Percentiles rank a stretch among this genome's conserved stretches.
These are phyloP conservation scores for Furnarius figulus DNA, from an alignment of 2,113 vertebrate species.

Conservation along the genomic window DNA sequence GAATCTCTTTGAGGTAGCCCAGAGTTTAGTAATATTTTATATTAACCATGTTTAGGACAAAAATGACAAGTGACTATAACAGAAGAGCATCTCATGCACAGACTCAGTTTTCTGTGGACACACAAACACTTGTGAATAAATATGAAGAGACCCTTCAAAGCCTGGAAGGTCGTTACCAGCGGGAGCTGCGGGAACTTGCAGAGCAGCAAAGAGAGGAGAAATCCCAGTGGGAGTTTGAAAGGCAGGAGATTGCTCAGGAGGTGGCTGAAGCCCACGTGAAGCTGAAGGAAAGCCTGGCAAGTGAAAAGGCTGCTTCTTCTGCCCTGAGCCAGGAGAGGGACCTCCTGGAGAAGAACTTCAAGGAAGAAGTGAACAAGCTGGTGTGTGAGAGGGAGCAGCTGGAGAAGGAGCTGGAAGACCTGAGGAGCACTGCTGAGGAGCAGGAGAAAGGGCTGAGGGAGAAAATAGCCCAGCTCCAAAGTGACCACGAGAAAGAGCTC, in stretches of 20 bases:
- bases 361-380: constrained; percentile 71
- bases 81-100: constrained; percentile 83
- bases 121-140: constrained; percentile 73
- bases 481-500: constrained; percentile 66
- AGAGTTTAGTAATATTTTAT: constrained; percentile 73
- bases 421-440: constrained; percentile 57
- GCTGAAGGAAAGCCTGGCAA: constrained; percentile 67
- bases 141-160: constrained; percentile 74
- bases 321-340: constrained; percentile 71
- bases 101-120: constrained; percentile 78
- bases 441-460: constrained; percentile 73
- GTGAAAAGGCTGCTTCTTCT: constrained; percentile 57
- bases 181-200: constrained; percentile 71
- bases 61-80: constrained; percentile 83
- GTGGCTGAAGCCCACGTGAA: constrained; percentile 55
- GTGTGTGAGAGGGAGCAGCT: constrained; percentile 76
- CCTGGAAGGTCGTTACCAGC: constrained; percentile 76
- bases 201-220: constrained; percentile 75
- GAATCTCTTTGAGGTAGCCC: constrained; percentile 16
- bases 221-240: constrained; percentile 81
- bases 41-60: constrained; percentile 86
- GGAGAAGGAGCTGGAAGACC: constrained; percentile 73
- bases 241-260: constrained; percentile 76
- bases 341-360: constrained; percentile 73
- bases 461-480: constrained; percentile 76